A percentile compares a stretch with the other conserved stretches of the same genome.
These are phyloP conservation scores for Esox lucius DNA, from an alignment of 2,797 vertebrate genomes.

Conservation along the genomic window DNA sequence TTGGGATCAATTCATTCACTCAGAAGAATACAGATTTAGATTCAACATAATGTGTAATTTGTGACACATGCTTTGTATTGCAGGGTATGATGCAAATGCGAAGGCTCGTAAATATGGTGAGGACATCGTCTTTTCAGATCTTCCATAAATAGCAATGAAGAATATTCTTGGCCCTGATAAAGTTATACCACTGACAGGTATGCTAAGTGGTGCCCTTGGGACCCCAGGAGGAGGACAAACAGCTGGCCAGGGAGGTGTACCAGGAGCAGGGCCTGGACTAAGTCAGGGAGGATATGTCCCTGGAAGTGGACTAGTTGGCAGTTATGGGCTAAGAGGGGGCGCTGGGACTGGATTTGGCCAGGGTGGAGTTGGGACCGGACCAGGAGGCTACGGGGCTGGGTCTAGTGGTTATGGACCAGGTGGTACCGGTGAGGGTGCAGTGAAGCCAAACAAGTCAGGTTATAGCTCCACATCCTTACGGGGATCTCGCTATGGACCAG, in stretches of 20 bases:
- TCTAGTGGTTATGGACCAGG: constrained; percentile 30
- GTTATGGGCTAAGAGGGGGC: constrained; percentile 46
- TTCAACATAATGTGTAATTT: background rate
- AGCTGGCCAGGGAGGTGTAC: constrained; percentile 44
- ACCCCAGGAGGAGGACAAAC: constrained; percentile 30
- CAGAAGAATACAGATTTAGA: background rate
- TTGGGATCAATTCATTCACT: background rate
- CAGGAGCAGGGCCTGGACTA: constrained; percentile 13
- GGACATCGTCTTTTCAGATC: constrained; percentile 4
- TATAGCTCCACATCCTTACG: constrained; percentile 63
- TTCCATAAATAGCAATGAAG: background rate
- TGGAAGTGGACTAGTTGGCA: constrained; percentile 17
- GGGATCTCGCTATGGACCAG: constrained; percentile 67
- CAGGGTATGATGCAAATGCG: constrained; percentile 37
- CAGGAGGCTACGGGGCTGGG: constrained; percentile 42
- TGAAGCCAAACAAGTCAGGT: constrained; percentile 66
- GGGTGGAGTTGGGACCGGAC: constrained; percentile 36
- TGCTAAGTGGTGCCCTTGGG: constrained; percentile 33
- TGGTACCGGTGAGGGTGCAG: constrained; percentile 42
- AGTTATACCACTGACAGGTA: background rate
- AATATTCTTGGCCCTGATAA: background rate
- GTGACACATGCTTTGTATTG: constrained; percentile 1
- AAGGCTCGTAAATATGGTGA: constrained; percentile 75
- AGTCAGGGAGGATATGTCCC: constrained; percentile 31
- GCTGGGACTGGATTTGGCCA: constrained; percentile 46